Evolutionary conservation across 2,888 invertebrate genomes (phyloP).

Genomic region (Penaeus monodon): DNA sequence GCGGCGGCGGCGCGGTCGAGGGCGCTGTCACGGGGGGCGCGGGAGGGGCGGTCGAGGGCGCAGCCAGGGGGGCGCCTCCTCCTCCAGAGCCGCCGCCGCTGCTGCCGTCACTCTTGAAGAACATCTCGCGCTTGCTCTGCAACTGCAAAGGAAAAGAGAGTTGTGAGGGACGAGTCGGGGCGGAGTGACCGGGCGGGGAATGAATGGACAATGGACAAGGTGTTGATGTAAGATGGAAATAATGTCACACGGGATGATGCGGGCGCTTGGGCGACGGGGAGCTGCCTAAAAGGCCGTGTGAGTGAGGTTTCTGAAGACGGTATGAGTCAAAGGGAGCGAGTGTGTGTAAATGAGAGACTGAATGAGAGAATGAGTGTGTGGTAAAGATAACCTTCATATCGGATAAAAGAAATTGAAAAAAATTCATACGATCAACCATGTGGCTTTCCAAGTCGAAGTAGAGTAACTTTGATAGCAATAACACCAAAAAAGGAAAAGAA

Average conservation of each 20-base stretch:
- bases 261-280: too few species aligned
- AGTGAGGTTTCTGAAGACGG: not conserved
- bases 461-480: too few species aligned
- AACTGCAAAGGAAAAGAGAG: conserved; percentile 48
- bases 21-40: conserved; percentile 46
- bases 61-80: conserved; percentile 24
- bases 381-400: too few species aligned
- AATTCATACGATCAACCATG: too few species aligned
- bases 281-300: not conserved
- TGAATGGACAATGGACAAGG: not conserved
- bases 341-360: too few species aligned
- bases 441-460: too few species aligned
- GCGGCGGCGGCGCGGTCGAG: conserved; percentile 29
- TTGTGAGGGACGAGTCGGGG: not conserved
- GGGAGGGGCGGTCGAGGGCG: conserved; percentile 54
- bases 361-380: too few species aligned
- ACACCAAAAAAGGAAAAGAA: too few species aligned
- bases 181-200: not conserved
- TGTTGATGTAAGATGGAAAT: too few species aligned
- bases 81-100: conserved; percentile 54
- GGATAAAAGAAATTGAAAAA: too few species aligned
- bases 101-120: conserved; percentile 62
- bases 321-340: too few species aligned
- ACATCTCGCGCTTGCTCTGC: conserved; percentile 66
- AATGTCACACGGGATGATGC: too few species aligned